These are phyloP conservation scores for Bradypodion pumilum DNA, from an alignment of 2,797 vertebrate species.

Conservation along the genomic window DNA sequence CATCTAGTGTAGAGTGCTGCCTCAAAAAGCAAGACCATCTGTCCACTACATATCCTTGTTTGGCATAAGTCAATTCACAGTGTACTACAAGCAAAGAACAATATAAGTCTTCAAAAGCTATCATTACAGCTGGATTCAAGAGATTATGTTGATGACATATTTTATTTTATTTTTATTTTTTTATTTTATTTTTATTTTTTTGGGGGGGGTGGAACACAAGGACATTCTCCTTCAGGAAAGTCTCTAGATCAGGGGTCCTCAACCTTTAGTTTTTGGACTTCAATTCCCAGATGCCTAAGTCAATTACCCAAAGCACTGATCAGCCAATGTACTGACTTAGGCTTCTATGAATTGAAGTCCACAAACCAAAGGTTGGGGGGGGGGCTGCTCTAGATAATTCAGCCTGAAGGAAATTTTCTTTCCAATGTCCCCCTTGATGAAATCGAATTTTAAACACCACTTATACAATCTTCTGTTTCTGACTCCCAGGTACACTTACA, in stretches of 20 bases:
- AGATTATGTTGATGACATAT: too few relatives aligned
- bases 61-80: neutral
- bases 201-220: neutral
- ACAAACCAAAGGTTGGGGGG: too few relatives aligned
- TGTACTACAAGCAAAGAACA: neutral
- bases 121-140: neutral
- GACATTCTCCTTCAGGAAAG: neutral
- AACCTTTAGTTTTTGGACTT: too few relatives aligned
- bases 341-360: too few relatives aligned
- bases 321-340: too few relatives aligned
- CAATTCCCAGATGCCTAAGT: too few relatives aligned
- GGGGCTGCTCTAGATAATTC: neutral
- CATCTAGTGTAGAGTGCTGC: neutral
- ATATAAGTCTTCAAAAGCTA: neutral
- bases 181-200: too few relatives aligned
- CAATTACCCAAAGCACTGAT: too few relatives aligned
- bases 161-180: too few relatives aligned
- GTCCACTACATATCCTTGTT: neutral
- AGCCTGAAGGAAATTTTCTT: neutral
- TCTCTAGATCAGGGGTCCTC: too few relatives aligned
- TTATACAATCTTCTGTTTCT: neutral
- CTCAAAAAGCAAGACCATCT: neutral
- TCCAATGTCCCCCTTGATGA: neutral
- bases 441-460: too few relatives aligned
- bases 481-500: neutral